phyloP scores from a whole-genome alignment of 2,113 vertebrate genomes.

The Anseranas semipalmata region DNA sequence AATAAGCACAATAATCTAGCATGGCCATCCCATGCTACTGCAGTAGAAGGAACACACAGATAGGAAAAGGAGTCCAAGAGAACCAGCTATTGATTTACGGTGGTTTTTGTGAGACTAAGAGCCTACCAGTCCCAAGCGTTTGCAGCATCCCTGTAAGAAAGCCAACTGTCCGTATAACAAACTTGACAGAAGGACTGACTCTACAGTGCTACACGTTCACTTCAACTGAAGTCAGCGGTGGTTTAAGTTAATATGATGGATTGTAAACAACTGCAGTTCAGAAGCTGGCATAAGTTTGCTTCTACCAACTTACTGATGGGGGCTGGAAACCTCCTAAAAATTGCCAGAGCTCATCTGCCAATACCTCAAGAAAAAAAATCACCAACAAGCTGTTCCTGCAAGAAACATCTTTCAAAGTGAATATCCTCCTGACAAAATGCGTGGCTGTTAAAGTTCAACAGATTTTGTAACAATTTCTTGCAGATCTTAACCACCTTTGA shows the following conservation, averaged over 20 bases:
- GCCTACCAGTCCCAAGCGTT: neutral
- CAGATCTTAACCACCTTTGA: conserved; percentile 26
- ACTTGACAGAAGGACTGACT: neutral
- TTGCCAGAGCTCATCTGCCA: conserved; percentile 25
- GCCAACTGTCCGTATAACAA: neutral
- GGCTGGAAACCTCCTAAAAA: conserved; percentile 16
- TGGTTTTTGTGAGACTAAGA: neutral
- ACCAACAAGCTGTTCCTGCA: conserved; percentile 10
- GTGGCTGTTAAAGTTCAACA: conserved; percentile 20
- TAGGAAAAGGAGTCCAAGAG: neutral
- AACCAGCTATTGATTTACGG: neutral
- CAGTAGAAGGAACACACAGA: neutral
- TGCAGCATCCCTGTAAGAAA: neutral
- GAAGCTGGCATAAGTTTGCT: neutral
- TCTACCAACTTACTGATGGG: neutral
- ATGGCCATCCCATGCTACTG: neutral
- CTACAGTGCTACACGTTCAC: neutral
- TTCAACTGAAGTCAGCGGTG: neutral
- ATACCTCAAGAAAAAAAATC: conserved; percentile 25
- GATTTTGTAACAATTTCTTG: conserved; percentile 18
- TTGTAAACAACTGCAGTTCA: neutral
- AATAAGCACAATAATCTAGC: neutral
- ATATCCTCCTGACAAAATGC: conserved; percentile 7
- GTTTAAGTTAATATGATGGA: conserved; percentile 7
- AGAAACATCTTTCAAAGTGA: conserved; percentile 13